Conservation (phyloP, 2,888 invertebrate species). For the Syrista parreyssii region DNA sequence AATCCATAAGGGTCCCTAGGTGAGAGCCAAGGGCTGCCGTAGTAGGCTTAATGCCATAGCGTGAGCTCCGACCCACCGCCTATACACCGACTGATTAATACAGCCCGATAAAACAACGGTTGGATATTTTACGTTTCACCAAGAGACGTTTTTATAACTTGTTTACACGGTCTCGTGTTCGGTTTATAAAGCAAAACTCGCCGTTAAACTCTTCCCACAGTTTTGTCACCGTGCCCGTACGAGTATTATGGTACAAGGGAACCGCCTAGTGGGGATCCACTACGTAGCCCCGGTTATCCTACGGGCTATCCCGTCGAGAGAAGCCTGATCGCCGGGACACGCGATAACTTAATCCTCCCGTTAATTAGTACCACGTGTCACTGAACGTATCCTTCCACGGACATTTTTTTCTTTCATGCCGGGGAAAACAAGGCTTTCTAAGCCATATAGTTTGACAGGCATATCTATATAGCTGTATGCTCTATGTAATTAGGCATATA, state of each 20-base stretch:
- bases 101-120: constrained; percentile 42
- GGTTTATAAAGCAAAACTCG: constrained; percentile 17
- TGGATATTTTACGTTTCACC: constrained; percentile 37
- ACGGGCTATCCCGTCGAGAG: background rate
- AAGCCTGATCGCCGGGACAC: background rate
- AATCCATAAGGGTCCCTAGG: background rate
- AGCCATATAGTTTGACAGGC: background rate
- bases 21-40: background rate
- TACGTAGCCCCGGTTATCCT: background rate
- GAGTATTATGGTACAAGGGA: constrained; percentile 3
- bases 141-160: constrained; percentile 37
- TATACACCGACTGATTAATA: constrained; percentile 41
- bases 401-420: background rate
- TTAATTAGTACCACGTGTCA: constrained; percentile 22
- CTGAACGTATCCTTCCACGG: background rate
- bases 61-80: constrained; percentile 33
- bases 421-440: background rate
- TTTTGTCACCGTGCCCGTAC: constrained; percentile 13
- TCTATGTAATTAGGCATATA: background rate
- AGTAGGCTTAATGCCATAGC: constrained; percentile 23
- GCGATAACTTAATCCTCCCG: constrained; percentile 11
- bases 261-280: background rate
- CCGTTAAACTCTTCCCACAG: constrained; percentile 7
- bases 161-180: constrained; percentile 42
- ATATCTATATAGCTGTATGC: background rate